Evolutionary conservation across 2,888 invertebrate species (phyloP), one percentile per base, ranked within the genome.

Genomic region (Agrochola circellaris): DNA sequence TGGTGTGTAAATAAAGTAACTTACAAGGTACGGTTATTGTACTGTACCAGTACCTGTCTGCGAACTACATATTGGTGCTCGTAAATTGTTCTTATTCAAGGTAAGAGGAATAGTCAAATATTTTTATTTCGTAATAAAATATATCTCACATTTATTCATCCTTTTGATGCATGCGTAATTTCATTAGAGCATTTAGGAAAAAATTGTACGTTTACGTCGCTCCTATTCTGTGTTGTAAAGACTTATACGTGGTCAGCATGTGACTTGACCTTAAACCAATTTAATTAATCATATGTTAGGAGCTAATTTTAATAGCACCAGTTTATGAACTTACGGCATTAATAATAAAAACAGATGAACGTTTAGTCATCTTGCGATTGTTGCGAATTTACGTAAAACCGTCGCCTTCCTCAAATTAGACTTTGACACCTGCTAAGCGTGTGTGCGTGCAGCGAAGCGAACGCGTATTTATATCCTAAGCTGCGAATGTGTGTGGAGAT

Each of bases 361-460:
- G 45, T 75, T 61, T 72, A 61, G 42, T 75, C 64, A 65, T 68
- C 51, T 80, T 75, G 84, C 75, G 75, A 83, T 81, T 89, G 69
- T 79, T 74, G 84, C 77, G 75, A 83, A 83, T 89, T 87, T 89
- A 89, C 87, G 89, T 91, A 90, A 91, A 91, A 88, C 84, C 80
- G 81, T 79, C 85, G 88, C 88, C 83, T 88, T 90, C 90, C 89
- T 89, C 88, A 84, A 92, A 92, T 95, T 96, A 95, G 96, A 96
- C 96, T 96, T 96, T 96, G 96, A 95, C 95, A 95, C 95, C 93
- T 91, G 90, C 89, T 88, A 79, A 82, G 87, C 86, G 75, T 89
- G 93, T 91, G 90, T 93, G 95, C 92, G 94, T 94, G 92, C 88
- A 88, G 88, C 83, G 83, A 85, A 89, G 77, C 74, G 73, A 77